Base-by-base conservation (phyloP, 2,113 vertebrate genomes). In the Anhinga anhinga region DNA sequence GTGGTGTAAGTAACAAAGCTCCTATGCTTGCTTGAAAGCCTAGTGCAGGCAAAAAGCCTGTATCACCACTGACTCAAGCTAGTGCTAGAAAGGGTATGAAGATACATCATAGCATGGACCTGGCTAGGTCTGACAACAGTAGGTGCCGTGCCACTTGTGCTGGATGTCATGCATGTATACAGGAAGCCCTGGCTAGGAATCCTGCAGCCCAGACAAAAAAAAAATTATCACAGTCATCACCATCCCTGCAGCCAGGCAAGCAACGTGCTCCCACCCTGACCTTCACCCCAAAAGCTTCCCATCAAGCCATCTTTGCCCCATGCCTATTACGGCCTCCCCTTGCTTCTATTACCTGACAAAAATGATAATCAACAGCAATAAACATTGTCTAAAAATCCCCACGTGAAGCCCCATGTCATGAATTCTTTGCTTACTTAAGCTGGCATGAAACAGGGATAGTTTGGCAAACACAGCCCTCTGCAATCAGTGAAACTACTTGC, bases 41-140 rank as follows among this genome's bases (percentile, higher is more conserved):
- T 62, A n/a, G 22, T 4, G 23, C 0, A 2, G 52, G 27, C 4
- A 66, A 65, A 70, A 78, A 21, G 11, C 5, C 15, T 42, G 17
- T 11, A 32, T 50, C 11, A 8, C 13, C 1, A 2, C 27, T 55
- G n/a, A 65, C 15, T 25, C 20, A 21, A n/a, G 10, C 6, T 42
- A 38, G 42, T 22, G 49, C 11, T 79, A 53, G 78, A 44, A 80
- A 38, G 6, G 15, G 13, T 53, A 30, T 63, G n/a, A 79, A 38
- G 44, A 30, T 10, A 19, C 5, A 15, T 16, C 0, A 1, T 18
- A 44, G 5, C 7, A 5, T 1, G 16, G 25, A 29, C 49, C 30
- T 42, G 44, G 29, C 30, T 38, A 36, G 34, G 10, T 49, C 45
- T 81, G 63, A 32, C 30, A 82, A 27, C 50, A 32, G 17, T 8